These are phyloP conservation scores for Leptinotarsa haldemani DNA, from an alignment of 2,888 invertebrate species.

Conservation along the genomic window DNA sequence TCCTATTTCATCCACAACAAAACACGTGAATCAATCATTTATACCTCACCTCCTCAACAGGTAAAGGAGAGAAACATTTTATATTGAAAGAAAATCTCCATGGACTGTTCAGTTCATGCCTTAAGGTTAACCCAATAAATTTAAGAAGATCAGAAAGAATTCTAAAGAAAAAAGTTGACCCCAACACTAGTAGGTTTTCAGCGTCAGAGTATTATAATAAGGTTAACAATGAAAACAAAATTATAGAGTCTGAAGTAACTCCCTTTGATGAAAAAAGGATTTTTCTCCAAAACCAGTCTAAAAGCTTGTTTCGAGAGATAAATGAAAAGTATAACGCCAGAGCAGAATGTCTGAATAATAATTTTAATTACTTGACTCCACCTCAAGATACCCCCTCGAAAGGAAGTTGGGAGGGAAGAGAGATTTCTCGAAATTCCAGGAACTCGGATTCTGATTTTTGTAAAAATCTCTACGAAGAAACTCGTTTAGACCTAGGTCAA, in stretches of 20 bases:
- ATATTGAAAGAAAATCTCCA: constrained; percentile 45
- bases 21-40: neutral
- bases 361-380: constrained; percentile 23
- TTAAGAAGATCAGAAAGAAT: constrained; percentile 47
- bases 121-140: constrained; percentile 27
- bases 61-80: constrained; percentile 24
- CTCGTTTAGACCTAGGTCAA: constrained; percentile 16
- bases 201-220: constrained; percentile 6
- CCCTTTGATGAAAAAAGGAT: neutral
- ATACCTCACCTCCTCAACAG: constrained; percentile 25
- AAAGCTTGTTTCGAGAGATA: constrained; percentile 50
- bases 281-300: constrained; percentile 36
- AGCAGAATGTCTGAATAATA: constrained; percentile 25
- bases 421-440: neutral
- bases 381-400: constrained; percentile 18
- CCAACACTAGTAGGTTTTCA: neutral
- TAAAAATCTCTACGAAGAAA: constrained; percentile 28
- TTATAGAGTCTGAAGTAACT: constrained; percentile 10
- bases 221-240: neutral
- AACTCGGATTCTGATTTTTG: constrained; percentile 26
- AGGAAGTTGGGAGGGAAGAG: neutral
- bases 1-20: neutral
- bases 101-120: constrained; percentile 41
- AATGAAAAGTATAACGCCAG: constrained; percentile 39
- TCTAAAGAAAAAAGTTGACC: constrained; percentile 34